Evolutionary conservation across 2,113 vertebrate species (phyloP).

Genomic region (Gila orcuttii): DNA sequence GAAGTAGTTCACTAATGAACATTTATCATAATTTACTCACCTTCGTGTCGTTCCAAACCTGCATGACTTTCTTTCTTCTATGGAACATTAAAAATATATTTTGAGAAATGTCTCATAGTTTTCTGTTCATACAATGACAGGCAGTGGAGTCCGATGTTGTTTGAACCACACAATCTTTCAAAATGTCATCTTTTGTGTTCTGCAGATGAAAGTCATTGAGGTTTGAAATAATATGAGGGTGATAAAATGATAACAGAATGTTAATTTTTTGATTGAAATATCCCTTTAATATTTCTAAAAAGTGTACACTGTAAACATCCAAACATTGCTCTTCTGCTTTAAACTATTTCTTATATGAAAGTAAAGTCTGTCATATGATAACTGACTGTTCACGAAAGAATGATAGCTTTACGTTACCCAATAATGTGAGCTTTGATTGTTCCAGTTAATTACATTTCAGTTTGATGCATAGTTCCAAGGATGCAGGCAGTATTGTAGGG

Average conservation of each 20-base stretch:
- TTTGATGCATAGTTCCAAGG: background rate
- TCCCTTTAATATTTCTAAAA: too few relatives aligned
- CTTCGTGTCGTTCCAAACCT: background rate
- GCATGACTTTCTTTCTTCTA: background rate
- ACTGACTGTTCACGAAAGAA: background rate
- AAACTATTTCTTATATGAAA: background rate
- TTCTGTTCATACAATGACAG: background rate
- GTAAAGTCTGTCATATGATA: background rate
- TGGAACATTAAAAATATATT: background rate
- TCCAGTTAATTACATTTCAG: slow-evolving; percentile 7
- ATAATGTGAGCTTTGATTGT: background rate
- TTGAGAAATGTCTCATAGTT: background rate
- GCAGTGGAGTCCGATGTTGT: background rate
- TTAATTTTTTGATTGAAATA: background rate
- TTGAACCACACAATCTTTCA: background rate
- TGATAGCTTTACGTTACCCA: background rate
- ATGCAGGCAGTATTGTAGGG: slow-evolving; percentile 5
- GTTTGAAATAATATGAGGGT: background rate
- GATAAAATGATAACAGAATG: background rate
- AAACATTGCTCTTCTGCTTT: background rate
- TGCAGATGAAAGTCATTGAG: background rate
- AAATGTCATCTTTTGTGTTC: background rate
- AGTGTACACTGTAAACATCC: background rate
- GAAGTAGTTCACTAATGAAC: background rate
- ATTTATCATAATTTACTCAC: background rate